Evolutionary conservation across 2,113 vertebrate species (phyloP), one percentile per base, ranked within the genome.

Genomic region (Rhodinocichla rosea): DNA sequence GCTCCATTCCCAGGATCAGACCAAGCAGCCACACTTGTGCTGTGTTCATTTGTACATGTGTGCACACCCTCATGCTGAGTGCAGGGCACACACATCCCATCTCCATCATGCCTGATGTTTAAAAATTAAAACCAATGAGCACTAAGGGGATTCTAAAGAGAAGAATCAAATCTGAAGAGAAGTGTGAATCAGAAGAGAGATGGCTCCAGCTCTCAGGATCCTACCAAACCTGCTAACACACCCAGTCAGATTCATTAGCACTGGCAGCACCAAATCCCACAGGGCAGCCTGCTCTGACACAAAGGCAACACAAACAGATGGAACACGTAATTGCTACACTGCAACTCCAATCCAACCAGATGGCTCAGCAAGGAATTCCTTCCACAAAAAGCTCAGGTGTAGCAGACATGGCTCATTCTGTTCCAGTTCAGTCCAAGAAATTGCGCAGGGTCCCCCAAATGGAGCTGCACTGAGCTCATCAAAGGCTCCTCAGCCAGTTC

Each of bases 281-380:
- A 35, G 68, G 83, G 76, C 69, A 84, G 76, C 65, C 62, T 86
- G 56, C 7, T n/a, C 44, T 11, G 49, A 44, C 27, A 83, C 75
- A 59, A 83, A 83, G 70, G 80, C 84, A 92, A 77, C 15, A 60
- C 80, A 94, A 84, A 53, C 85, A 96, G 96, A 96, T 95, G 79
- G 93, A 94, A 89, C 39, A 16, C 27, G 85, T 59, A 94, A 88
- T 71, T 78, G 83, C 90, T 71, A 44, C 76, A 45, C 76, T 64
- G 83, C 55, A 93, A 93, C 92, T 92, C 93, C 16, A 89, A 88
- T 93, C 93, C 90, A 93, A 64, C 30, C 90, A 93, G 92, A 96
- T 94, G 85, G 94, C 83, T 73, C 93, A 89, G 83, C 60, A 84
- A 90, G 76, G 83, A 92, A 94, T 22, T 62, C 60, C 71, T 60